phyloP scores from a whole-genome alignment of 2,113 vertebrate species.

The Archilochus colubris region DNA sequence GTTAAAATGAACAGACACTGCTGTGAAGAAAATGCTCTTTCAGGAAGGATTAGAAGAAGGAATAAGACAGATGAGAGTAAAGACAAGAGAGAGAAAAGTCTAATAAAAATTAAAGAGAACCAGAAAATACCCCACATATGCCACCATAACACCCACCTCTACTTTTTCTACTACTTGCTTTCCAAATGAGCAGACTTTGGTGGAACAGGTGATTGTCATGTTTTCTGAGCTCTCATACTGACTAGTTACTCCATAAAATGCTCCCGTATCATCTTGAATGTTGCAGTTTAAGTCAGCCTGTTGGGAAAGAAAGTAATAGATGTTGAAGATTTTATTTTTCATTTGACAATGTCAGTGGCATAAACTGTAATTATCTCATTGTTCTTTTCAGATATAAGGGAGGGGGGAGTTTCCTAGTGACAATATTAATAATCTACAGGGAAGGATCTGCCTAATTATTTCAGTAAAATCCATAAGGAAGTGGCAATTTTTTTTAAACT shows the following conservation, averaged over 20 bases:
- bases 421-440: neutral
- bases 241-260: constrained; percentile 96
- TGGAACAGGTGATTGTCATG: constrained; percentile 99
- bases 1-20: neutral
- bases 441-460: neutral
- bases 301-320: constrained; percentile 9
- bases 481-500: neutral
- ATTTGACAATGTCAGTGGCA: neutral
- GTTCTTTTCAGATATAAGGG: neutral
- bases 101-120: neutral
- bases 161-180: constrained; percentile 99
- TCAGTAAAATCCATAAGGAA: neutral
- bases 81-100: neutral
- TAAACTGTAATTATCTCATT: neutral
- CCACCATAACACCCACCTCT: constrained; percentile 81
- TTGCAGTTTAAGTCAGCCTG: constrained; percentile 98
- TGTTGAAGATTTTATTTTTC: neutral
- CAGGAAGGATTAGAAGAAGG: neutral
- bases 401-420: neutral
- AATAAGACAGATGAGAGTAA: neutral
- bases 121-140: neutral
- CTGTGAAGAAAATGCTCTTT: neutral
- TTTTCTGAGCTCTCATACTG: constrained; percentile 99
- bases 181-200: constrained; percentile 99
- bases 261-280: constrained; percentile 94